Conservation (phyloP, 2,113 vertebrate species). For the Alosa alosa region DNA sequence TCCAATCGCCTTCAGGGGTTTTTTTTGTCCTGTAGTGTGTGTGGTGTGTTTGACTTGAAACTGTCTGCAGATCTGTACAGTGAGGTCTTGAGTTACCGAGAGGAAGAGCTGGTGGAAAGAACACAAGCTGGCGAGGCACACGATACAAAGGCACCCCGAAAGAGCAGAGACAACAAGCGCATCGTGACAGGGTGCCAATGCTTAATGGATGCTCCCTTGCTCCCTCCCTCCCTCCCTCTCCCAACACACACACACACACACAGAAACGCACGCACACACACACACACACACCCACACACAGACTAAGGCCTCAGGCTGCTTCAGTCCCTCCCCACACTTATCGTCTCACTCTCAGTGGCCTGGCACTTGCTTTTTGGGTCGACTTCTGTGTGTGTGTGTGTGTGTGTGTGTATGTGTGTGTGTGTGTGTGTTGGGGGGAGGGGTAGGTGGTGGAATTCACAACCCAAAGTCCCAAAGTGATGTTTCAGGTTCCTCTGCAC, state of each 20-base stretch:
- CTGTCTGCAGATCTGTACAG: conserved; percentile 35
- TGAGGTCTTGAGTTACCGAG: conserved; percentile 53
- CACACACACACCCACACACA: background rate
- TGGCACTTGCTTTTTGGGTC: conserved; percentile 20
- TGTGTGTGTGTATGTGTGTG: conserved; percentile 21
- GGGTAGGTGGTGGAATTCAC: background rate
- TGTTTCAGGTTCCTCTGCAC: too few species aligned
- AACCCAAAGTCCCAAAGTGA: too few species aligned
- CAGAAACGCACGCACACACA: background rate
- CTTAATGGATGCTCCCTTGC: too few species aligned
- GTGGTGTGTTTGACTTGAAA: background rate
- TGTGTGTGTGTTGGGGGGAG: conserved; percentile 27
- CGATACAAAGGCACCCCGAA: conserved; percentile 39
- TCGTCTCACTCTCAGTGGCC: background rate
- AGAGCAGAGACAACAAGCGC: background rate
- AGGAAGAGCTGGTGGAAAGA: conserved; percentile 57
- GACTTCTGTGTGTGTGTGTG: conserved; percentile 17
- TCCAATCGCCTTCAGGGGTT: background rate
- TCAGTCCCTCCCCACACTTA: background rate
- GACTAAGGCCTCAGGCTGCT: background rate
- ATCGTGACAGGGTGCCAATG: background rate
- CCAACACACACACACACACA: background rate
- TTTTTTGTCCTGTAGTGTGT: background rate
- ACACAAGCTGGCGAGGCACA: conserved; percentile 46
- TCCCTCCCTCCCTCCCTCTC: too few species aligned